phyloP scores from a whole-genome alignment of 2,888 invertebrate genomes.

The Melanostoma scalare region DNA sequence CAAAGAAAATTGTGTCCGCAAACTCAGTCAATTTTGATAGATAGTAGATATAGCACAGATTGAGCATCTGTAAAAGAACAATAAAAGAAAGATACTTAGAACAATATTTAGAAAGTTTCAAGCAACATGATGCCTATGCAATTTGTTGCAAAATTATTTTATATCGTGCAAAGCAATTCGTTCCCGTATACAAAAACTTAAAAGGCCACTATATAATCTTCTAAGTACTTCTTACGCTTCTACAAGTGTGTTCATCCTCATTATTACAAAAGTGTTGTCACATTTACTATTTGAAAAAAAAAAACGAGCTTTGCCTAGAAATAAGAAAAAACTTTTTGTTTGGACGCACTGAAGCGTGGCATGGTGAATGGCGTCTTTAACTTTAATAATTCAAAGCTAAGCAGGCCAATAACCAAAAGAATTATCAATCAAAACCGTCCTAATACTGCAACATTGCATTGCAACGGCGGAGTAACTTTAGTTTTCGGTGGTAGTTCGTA shows the following conservation, averaged over 20 bases:
- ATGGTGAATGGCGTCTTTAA: conserved; percentile 36
- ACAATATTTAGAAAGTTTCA: background rate
- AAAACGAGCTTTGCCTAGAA: no score
- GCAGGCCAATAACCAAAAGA: conserved; percentile 12
- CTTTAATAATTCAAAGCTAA: conserved; percentile 1
- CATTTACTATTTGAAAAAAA: conserved; percentile 1
- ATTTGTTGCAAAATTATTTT: conserved; percentile 40
- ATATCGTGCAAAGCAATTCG: conserved; percentile 44
- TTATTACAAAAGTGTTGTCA: conserved; percentile 53
- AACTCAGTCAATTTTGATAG: conserved; percentile 95
- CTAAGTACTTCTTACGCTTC: conserved; percentile 10
- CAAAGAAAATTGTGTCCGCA: conserved; percentile 96
- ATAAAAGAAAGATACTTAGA: conserved; percentile 19
- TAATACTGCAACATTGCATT: conserved; percentile 26
- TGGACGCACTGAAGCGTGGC: conserved; percentile 57
- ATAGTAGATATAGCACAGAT: conserved; percentile 91
- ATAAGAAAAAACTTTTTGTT: no score
- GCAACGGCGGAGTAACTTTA: conserved; percentile 47
- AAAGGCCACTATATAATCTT: conserved; percentile 18
- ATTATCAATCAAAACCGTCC: conserved; percentile 17
- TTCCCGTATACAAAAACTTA: conserved; percentile 1
- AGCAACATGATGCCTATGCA: background rate
- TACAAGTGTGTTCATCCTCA: background rate
- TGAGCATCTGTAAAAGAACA: conserved; percentile 80
- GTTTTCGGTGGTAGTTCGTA: conserved; percentile 35